Evolutionary conservation across 2,888 invertebrate genomes (phyloP), one percentile per base, ranked within the genome.

Genomic region (Eupithecia dodoneata): DNA sequence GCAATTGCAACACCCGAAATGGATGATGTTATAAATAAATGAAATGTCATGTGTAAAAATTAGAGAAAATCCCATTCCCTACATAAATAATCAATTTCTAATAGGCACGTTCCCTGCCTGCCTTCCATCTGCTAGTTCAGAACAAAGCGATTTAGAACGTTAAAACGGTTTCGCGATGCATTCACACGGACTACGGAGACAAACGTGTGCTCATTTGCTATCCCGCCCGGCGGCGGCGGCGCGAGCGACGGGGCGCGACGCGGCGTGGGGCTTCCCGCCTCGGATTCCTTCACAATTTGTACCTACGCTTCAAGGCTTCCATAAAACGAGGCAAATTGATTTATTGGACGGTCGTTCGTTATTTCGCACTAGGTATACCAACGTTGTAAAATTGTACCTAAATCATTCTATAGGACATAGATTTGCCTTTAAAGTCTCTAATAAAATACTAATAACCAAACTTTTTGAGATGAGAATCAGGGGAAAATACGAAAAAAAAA

Each of bases 181-280:
- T 89, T 88, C 88, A 87, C 82, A 77, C 81, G 81, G 79, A 85
- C 87, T 82, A 77, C 81, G 81, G 79, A 85, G 88, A 90, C 87
- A 91, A 90, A 90, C 89, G 85, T 85, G 83, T 85, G 86, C 87
- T 86, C 90, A 89, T 90, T 91, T 90, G 87, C 87, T 84, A 84
- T 66, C 66, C 70, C 45, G 69, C 18, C 75, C 69, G 67, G 66
- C 44, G 15, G 52, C 52, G n/a, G 52, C n/a, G 55, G 83, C 82
- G 69, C 13, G 42, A 15, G 67, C 45, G 3, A 30, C 30, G 30
- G 30, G 30, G 30, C 30, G 30, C 30, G 30, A 30, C 30, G 30
- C 30, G 10, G 44, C 47, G 45, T 44, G n/a, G 4, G 10, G 42
- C 67, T 18, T 45, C 63, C 59, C 74, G 71, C 65, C 81, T 81